Conservation (phyloP, 1,140 invertebrate genomes). For the Drosophila rufa region DNA sequence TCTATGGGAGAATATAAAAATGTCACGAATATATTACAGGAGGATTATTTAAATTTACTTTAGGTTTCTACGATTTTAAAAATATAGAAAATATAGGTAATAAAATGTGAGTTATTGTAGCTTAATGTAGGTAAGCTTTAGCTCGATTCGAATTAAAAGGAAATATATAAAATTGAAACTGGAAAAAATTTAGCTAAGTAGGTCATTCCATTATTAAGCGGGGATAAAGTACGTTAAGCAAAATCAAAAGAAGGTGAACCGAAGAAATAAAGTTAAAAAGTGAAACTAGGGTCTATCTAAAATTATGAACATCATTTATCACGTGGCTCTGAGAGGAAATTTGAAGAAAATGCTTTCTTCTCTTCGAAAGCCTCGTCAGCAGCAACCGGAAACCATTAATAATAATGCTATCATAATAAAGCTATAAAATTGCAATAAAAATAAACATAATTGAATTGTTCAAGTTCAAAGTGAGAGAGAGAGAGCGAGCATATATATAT, state of each 20-base stretch:
- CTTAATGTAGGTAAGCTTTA: conserved; percentile 34
- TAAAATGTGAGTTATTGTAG: conserved; percentile 11
- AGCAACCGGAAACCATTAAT: conserved; percentile 54
- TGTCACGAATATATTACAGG: conserved; percentile 36
- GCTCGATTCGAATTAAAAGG: conserved; percentile 44
- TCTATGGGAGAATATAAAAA: conserved; percentile 39
- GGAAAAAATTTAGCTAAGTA: conserved; percentile 69
- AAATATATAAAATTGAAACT: conserved; percentile 43
- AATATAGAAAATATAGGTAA: conserved; percentile 18
- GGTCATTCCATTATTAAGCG: conserved; percentile 80
- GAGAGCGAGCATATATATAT: conserved; percentile 50
- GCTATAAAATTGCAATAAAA: conserved; percentile 59
- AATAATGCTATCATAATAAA: conserved; percentile 48
- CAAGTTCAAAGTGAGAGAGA: conserved; percentile 51
- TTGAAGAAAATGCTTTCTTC: conserved; percentile 13
- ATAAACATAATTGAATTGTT: conserved; percentile 47
- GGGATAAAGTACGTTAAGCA: conserved; percentile 63
- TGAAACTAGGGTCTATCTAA: conserved; percentile 36
- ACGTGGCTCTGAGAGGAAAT: conserved; percentile 28
- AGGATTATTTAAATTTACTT: conserved; percentile 24
- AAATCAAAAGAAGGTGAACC: conserved; percentile 41
- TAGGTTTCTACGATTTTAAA: conserved; percentile 25
- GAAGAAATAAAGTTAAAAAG: conserved; percentile 41
- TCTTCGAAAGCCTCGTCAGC: conserved; percentile 29
- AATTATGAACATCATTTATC: conserved; percentile 37